Base-by-base conservation (phyloP, 2,888 invertebrate genomes). In the Ochropleura leucogaster region DNA sequence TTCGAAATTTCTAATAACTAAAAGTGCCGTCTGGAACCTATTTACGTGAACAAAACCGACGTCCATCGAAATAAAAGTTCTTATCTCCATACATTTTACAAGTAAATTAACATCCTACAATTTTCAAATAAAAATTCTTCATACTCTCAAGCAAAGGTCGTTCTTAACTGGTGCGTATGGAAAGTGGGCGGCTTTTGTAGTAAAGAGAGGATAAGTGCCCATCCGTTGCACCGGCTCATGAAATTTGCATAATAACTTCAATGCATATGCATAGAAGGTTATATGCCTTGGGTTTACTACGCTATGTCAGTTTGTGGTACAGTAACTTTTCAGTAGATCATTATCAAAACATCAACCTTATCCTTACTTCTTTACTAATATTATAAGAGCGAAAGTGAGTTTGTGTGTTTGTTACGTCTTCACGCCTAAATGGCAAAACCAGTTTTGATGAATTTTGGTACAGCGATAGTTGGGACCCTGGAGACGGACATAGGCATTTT, bases 191-290 rank as follows among this genome's bases (percentile, higher is more conserved):
- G 49, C 68, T 65, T 55, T 57, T 60, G 65, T 49, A 63, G 73
- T 86, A 74, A 79, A 82, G 85, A 60, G 68, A 70, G 72, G 77
- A 72, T 81, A 81, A 83, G 69, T 66, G 75, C 63, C 72, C 70
- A 68, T 80, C 69, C 82, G 75, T 75, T 79, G 80, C 82, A 80
- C 84, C 72, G 78, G 80, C 78, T 79, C 68, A 68, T 72, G 57
- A 68, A 79, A 87, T 85, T 87, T 84, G 76, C 84, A 74, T 89
- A 88, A 90, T 87, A 87, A 88, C 89, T 89, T 90, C 85, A 89
- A 88, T 82, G 83, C 84, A 84, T 76, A 74, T 68, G 74, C 82
- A 77, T 68, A 69, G 44, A 67, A 71, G 18, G 68, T 64, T 72
- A 72, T 72, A 46, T 30, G 30, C 30, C 30, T 30, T 30, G 30